These are phyloP conservation scores for Scolopax rusticola DNA, from an alignment of 2,797 vertebrate genomes.

Conservation along the genomic window DNA sequence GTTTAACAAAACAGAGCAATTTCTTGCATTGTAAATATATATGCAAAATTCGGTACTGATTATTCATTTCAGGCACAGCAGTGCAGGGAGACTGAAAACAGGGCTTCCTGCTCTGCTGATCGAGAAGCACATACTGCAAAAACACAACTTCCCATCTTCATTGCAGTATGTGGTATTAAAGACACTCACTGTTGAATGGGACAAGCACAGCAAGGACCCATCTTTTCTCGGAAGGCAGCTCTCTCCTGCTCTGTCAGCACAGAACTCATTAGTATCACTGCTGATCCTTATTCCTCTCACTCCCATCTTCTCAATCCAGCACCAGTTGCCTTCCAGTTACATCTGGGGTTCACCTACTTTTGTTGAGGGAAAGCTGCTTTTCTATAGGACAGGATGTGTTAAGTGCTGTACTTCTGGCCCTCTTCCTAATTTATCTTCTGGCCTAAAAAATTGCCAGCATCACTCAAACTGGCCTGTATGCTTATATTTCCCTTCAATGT, in stretches of 20 bases:
- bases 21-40: not conserved
- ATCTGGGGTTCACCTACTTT: not conserved
- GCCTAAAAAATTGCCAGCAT: not conserved
- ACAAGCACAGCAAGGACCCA: not conserved
- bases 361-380: not conserved
- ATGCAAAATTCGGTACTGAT: conserved; percentile 3
- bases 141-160: not conserved
- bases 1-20: not conserved
- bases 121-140: not conserved
- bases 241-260: not conserved
- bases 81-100: not conserved
- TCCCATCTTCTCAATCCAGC: not conserved
- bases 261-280: not conserved
- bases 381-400: not conserved
- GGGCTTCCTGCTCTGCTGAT: not conserved
- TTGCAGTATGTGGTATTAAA: not conserved
- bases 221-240: not conserved
- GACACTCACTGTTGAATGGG: not conserved
- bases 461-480: not conserved
- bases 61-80: not conserved
- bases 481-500: not conserved
- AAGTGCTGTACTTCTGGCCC: not conserved
- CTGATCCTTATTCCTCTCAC: not conserved
- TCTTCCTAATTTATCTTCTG: not conserved
- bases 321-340: not conserved